Conservation (phyloP, 2,113 vertebrate species). For the Burhinus bistriatus region DNA sequence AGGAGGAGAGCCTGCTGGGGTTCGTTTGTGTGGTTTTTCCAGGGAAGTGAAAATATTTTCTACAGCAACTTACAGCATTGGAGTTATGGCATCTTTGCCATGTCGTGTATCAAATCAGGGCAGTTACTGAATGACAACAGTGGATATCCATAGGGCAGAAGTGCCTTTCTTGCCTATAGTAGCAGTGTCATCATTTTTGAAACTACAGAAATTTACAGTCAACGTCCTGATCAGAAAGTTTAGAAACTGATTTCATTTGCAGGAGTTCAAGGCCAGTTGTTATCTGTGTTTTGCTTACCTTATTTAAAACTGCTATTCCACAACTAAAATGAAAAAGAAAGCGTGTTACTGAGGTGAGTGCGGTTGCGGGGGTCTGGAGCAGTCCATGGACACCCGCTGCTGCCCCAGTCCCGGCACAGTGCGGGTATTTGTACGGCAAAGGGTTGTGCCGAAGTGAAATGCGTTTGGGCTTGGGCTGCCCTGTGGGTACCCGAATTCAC, state of each 20-base stretch:
- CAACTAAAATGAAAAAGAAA: constrained; percentile 55
- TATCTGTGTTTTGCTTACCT: constrained; percentile 54
- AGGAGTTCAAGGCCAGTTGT: not conserved
- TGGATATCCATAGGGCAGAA: not conserved
- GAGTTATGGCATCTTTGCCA: not conserved
- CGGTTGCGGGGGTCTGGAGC: not conserved
- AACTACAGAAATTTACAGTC: not conserved
- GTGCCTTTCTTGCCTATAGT: not conserved
- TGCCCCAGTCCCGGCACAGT: not conserved
- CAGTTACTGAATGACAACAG: not conserved
- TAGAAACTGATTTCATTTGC: not conserved
- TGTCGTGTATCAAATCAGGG: not conserved
- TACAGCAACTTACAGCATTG: not conserved
- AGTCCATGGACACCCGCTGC: not conserved
- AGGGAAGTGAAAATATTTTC: not conserved
- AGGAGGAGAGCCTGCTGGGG: not conserved
- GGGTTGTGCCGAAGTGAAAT: not conserved
- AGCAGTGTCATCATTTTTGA: not conserved
- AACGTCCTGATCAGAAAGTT: not conserved
- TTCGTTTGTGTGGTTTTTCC: fast-evolving
- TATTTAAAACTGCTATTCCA: constrained; percentile 73
- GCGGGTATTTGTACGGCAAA: fast-evolving
- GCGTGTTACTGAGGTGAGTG: fast-evolving
- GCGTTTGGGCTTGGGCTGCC: fast-evolving
- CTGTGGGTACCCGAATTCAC: fast-evolving